Percentiles rank a stretch among this genome's conserved stretches.
These are phyloP conservation scores for Recurvirostra avosetta DNA, from an alignment of 2,113 vertebrate genomes.

Conservation along the genomic window DNA sequence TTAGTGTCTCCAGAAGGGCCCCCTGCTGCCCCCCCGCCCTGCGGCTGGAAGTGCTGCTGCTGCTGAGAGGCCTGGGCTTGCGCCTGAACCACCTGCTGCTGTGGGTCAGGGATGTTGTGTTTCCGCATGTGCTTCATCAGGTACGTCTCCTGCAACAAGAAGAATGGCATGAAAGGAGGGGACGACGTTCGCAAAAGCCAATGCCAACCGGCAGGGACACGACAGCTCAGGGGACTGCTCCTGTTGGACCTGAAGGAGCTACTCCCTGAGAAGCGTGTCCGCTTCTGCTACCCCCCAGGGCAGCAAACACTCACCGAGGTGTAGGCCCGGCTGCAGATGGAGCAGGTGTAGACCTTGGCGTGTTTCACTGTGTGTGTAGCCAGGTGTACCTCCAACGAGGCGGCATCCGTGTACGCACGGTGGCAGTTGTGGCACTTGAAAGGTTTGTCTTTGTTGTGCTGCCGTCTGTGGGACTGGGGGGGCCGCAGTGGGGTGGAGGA, in stretches of 20 bases:
- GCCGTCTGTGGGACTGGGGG: conserved; percentile 91
- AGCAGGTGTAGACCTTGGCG: conserved; percentile 95
- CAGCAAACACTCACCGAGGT: conserved; percentile 86
- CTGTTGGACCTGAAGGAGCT: neutral
- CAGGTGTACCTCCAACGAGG: conserved; percentile 93
- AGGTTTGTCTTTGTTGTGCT: conserved; percentile 99
- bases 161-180: neutral
- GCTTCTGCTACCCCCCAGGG: neutral
- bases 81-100: conserved; percentile 74
- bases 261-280: neutral
- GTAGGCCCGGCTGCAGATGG: conserved; percentile 96
- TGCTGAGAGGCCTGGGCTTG: conserved; percentile 71
- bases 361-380: conserved; percentile 97
- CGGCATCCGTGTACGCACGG: conserved; percentile 91
- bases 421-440: conserved; percentile 99
- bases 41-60: conserved; percentile 84
- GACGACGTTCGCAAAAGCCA: accelerated
- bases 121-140: conserved; percentile 99
- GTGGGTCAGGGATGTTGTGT: conserved; percentile 89
- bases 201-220: accelerated
- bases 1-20: conserved; percentile 80
- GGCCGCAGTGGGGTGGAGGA: neutral
- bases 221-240: neutral
- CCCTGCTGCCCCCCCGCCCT: conserved; percentile 74
- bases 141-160: conserved; percentile 88